Base-by-base conservation (phyloP, 2,113 vertebrate species). In the Henicopernis longicauda region DNA sequence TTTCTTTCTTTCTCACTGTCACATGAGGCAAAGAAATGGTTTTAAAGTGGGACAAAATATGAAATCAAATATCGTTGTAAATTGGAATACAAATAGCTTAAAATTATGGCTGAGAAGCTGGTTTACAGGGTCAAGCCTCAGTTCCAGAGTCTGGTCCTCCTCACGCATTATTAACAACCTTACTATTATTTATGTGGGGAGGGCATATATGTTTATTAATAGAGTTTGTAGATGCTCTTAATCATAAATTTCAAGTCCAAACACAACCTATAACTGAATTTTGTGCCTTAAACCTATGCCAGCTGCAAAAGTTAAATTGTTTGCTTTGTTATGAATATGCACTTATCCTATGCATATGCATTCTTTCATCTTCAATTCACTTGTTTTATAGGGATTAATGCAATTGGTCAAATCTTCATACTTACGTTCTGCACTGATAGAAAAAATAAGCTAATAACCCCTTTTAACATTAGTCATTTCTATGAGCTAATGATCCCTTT, bases 401-500 rank as follows among this genome's bases (percentile, higher is more conserved):
- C 5, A 86, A 19, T 38, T 2, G 4, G 4, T 71, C 61, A 76
- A 93, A 84, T 81, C 59, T n/a, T 89, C 65, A 55, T n/a, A 40
- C 29, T 67, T 82, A 50, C 8, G 72, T 94, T 96, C 84, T 87
- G 61, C 89, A 87, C 69, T 79, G 57, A 9, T 50, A 87, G 61
- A 84, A 95, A 84, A 82, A 76, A 95, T 67, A 89, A 77, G 38
- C 47, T 79, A 91, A 89, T 95, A 93, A 94, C 31, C 38, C 18
- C 12, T 52, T 61, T 55, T 81, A 91, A 62, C 32, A 63, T 84
- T 63, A 84, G 47, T 79, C 26, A 95, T 96, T 95, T 86, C 69
- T 67, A 44, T 87, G 77, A 95, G 57, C 22, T 94, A 97, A 96
- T 87, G 81, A 89, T 84, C 81, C 94, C 5, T 89, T 78, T 93